A percentile compares a stretch with the other conserved stretches of the same genome.
phyloP scores from a whole-genome alignment of 2,113 vertebrate species.

The Plecotus auritus region DNA sequence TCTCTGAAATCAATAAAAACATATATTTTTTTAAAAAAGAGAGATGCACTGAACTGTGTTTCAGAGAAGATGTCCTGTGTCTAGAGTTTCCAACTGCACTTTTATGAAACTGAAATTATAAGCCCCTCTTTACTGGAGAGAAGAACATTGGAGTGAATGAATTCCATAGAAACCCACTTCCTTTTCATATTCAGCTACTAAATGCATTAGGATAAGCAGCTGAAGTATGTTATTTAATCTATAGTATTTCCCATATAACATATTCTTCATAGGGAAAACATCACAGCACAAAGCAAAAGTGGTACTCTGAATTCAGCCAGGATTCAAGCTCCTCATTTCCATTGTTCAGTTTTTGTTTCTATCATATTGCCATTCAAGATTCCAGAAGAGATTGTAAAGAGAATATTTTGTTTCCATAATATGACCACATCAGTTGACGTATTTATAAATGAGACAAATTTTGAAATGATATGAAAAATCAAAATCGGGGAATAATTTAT shows the following conservation, averaged over 20 bases:
- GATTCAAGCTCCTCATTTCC: background rate
- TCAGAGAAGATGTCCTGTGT: background rate
- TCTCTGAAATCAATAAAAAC: too few species aligned
- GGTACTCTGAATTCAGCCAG: background rate
- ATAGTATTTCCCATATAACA: background rate
- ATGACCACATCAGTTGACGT: background rate
- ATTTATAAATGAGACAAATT: background rate
- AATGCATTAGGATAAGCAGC: background rate
- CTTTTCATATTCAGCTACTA: background rate
- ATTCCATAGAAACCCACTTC: background rate
- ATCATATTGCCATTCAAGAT: background rate
- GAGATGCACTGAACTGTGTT: background rate
- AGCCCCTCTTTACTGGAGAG: background rate
- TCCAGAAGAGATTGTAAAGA: background rate
- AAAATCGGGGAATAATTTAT: background rate
- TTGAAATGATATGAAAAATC: background rate
- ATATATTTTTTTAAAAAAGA: too few species aligned
- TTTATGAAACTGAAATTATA: background rate
- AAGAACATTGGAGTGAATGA: background rate
- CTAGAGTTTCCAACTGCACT: too few species aligned
- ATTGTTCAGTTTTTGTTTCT: background rate
- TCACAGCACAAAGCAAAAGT: background rate
- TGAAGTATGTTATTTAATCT: background rate
- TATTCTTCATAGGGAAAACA: background rate
- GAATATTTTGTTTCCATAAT: background rate